Percentiles rank a stretch among this genome's conserved stretches.
Conservation (phyloP, 1,140 invertebrate species). For the Cyclina sinensis region DNA sequence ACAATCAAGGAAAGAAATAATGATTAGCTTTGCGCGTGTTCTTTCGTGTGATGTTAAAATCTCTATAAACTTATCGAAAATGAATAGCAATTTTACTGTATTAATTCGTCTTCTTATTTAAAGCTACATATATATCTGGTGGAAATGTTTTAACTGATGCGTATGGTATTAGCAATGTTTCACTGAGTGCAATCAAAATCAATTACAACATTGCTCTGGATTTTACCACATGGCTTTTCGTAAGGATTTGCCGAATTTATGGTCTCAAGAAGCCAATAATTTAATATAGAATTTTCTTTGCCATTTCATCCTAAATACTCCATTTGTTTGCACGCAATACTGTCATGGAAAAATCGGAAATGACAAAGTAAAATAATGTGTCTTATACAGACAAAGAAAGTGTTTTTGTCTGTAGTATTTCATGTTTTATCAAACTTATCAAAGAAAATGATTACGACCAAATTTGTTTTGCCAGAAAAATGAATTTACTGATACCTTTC, state of each 20-base stretch:
- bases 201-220: not conserved
- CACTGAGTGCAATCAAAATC: not conserved
- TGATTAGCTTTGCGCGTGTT: too few relatives aligned
- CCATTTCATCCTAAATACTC: not conserved
- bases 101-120: not conserved
- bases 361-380: not conserved
- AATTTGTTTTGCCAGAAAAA: too few relatives aligned
- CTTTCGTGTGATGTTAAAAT: too few relatives aligned
- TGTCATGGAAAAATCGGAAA: constrained; percentile 4
- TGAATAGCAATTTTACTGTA: too few relatives aligned
- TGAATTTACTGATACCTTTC: too few relatives aligned
- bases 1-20: too few relatives aligned
- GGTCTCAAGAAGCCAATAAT: not conserved
- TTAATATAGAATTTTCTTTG: constrained; percentile 15
- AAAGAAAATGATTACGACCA: too few relatives aligned
- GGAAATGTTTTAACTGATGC: not conserved
- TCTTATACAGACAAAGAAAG: not conserved
- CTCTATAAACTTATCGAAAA: too few relatives aligned
- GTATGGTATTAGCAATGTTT: not conserved
- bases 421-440: too few relatives aligned
- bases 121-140: not conserved
- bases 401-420: not conserved
- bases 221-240: not conserved
- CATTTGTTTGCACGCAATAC: constrained; percentile 44
- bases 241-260: not conserved